phyloP scores from a whole-genome alignment of 2,113 vertebrate genomes.

The Sula dactylatra region DNA sequence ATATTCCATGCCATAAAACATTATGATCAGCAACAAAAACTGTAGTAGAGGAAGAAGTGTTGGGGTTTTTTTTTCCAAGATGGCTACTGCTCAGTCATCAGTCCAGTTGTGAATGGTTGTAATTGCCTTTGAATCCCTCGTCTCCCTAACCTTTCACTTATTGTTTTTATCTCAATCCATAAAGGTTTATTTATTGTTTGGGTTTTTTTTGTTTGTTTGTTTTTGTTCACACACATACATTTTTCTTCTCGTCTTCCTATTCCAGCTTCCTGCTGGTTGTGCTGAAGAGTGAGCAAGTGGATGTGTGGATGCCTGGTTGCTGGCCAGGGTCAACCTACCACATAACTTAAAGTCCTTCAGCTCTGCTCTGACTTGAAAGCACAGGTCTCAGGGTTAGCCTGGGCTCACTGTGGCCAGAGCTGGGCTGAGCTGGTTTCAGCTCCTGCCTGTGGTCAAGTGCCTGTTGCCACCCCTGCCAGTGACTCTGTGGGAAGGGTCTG shows the following conservation, averaged over 20 bases:
- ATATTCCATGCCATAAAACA: not conserved
- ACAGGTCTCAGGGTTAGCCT: not conserved
- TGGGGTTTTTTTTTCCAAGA: not conserved
- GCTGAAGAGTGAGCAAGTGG: not conserved
- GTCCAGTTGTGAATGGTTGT: not conserved
- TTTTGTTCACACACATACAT: too few relatives aligned
- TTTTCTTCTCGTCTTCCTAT: not conserved
- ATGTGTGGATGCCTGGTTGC: not conserved
- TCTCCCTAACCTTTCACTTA: not conserved
- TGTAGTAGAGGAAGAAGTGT: not conserved
- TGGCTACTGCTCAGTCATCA: not conserved
- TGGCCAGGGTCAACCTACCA: not conserved
- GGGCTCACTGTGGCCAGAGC: not conserved
- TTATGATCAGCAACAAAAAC: not conserved
- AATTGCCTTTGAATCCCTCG: not conserved
- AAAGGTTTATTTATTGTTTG: not conserved
- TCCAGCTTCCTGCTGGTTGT: not conserved
- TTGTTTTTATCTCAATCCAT: not conserved
- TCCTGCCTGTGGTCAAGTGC: not conserved
- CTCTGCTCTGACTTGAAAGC: not conserved
- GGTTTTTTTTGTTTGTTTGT: not conserved
- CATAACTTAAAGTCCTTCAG: not conserved
- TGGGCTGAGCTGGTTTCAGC: not conserved
- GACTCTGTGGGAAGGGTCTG: not conserved
- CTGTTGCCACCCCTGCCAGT: not conserved